Percentiles rank a stretch among this genome's conserved stretches.
phyloP scores from a whole-genome alignment of 1,140 invertebrate genomes.

The Phymorhynchus buccinoides region DNA sequence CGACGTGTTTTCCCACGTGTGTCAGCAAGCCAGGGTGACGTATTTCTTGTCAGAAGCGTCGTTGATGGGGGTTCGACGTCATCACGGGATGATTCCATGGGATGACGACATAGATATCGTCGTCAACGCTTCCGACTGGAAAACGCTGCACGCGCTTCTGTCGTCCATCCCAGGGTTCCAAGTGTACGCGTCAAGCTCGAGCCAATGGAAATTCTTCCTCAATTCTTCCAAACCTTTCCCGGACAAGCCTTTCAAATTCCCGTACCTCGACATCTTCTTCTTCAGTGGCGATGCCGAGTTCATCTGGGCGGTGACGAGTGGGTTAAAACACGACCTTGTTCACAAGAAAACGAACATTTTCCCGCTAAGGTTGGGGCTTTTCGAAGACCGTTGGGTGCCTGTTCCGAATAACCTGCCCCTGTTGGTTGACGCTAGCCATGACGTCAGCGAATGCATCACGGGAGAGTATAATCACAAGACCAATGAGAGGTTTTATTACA shows the following conservation, averaged over 20 bases:
- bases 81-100: slow-evolving; percentile 65
- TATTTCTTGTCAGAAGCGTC: slow-evolving; percentile 63
- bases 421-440: slow-evolving; percentile 51
- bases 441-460: slow-evolving; percentile 52
- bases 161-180: slow-evolving; percentile 42
- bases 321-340: slow-evolving; percentile 50
- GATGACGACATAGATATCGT: slow-evolving; percentile 68
- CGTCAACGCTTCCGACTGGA: slow-evolving; percentile 53
- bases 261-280: slow-evolving; percentile 68
- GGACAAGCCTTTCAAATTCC: slow-evolving; percentile 57
- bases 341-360: slow-evolving; percentile 61
- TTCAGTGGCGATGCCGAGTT: slow-evolving; percentile 63
- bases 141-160: slow-evolving; percentile 45
- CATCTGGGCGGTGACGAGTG: slow-evolving; percentile 59
- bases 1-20: slow-evolving; percentile 42
- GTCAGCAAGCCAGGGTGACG: slow-evolving; percentile 50
- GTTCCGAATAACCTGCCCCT: slow-evolving; percentile 57
- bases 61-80: slow-evolving; percentile 59
- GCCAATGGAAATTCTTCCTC: slow-evolving; percentile 64
- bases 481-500: slow-evolving; percentile 32
- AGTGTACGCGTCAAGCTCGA: slow-evolving; percentile 35
- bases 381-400: slow-evolving; percentile 53
- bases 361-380: slow-evolving; percentile 58
- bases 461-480: slow-evolving; percentile 54
- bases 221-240: slow-evolving; percentile 35